Evolutionary conservation across 2,113 vertebrate genomes (phyloP).

Genomic region (Lutjanus erythropterus): DNA sequence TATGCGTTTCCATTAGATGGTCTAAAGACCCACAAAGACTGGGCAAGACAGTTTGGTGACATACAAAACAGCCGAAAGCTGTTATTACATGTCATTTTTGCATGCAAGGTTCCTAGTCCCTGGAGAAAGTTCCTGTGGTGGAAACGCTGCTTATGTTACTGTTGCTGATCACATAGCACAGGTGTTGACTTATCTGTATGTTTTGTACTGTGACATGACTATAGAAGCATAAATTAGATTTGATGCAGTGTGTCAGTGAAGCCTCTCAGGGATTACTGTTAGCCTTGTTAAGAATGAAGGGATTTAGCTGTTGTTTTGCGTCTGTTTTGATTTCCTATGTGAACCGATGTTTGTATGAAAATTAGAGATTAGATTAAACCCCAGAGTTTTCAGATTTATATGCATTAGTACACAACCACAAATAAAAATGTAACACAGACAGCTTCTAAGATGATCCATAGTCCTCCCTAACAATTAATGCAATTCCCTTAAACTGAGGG

Average conservation of each 20-base stretch:
- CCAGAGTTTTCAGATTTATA: neutral
- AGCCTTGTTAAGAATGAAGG: neutral
- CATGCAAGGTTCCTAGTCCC: no score
- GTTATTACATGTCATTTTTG: no score
- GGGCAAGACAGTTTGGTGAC: no score
- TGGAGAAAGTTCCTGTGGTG: no score
- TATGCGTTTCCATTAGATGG: no score
- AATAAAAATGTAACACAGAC: neutral
- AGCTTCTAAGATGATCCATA: neutral
- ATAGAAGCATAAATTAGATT: neutral
- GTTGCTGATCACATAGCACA: neutral
- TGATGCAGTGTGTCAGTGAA: neutral
- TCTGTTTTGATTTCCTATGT: neutral
- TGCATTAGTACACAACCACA: neutral
- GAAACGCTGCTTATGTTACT: neutral
- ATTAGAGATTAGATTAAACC: neutral
- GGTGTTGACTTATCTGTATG: neutral
- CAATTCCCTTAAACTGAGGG: neutral
- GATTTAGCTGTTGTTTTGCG: neutral
- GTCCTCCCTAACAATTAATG: neutral
- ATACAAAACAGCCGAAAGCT: no score
- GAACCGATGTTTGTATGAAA: constrained; percentile 1
- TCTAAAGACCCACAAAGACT: no score
- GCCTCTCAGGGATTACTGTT: neutral
- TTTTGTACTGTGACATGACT: neutral